Conservation (phyloP, 2,888 invertebrate genomes). For the Lasioglossum zephyrum region DNA sequence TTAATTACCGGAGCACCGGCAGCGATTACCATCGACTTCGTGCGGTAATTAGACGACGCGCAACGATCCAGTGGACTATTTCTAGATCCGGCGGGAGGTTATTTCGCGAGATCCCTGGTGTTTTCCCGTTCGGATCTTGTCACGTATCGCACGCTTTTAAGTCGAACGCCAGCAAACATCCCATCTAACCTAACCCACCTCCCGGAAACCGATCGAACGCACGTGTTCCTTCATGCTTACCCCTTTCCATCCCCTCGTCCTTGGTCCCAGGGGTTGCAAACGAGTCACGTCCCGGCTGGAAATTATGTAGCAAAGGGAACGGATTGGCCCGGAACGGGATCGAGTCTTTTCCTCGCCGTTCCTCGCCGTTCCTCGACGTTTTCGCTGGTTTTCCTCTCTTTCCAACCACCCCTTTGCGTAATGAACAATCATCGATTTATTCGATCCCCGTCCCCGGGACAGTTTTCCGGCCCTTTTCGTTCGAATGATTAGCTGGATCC, state of each 20-base stretch:
- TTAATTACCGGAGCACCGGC: neutral
- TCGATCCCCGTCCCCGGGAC: neutral
- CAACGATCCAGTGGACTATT: neutral
- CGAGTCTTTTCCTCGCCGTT: neutral
- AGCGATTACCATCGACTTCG: neutral
- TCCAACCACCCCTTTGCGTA: neutral
- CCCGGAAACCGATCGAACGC: neutral
- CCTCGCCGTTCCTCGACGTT: neutral
- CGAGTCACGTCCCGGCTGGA: slow-evolving; percentile 56
- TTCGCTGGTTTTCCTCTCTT: neutral
- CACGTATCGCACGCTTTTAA: neutral
- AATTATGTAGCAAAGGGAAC: slow-evolving; percentile 62
- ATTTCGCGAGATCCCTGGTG: neutral
- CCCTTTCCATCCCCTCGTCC: neutral
- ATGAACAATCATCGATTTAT: slow-evolving; percentile 3
- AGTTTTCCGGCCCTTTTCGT: neutral
- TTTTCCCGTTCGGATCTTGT: neutral
- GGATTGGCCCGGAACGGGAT: slow-evolving; percentile 33
- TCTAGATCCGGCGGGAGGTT: neutral
- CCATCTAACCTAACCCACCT: neutral
- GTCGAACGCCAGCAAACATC: neutral
- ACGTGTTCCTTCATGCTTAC: neutral
- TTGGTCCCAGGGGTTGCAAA: slow-evolving; percentile 19
- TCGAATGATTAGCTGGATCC: neutral
- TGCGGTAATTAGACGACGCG: neutral